Percentiles rank a stretch among this genome's conserved stretches.
Conservation (phyloP, 2,113 vertebrate species). For the Hippoglossus stenolepis region DNA sequence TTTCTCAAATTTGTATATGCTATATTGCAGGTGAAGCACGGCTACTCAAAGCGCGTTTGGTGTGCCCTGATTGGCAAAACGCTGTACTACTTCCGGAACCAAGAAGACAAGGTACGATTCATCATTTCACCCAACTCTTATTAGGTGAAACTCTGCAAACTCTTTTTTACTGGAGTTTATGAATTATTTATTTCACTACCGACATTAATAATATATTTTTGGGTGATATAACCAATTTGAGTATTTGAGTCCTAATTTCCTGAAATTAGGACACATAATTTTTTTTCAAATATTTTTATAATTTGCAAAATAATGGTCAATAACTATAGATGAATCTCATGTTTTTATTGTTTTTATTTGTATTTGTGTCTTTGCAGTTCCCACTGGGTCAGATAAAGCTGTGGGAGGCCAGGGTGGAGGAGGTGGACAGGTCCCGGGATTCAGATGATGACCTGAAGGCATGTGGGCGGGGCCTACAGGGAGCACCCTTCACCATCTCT, state of each 20-base stretch:
- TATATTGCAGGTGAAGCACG: constrained; percentile 91
- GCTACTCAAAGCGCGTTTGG: constrained; percentile 96
- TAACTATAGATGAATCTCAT: no score
- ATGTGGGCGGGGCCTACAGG: constrained; percentile 84
- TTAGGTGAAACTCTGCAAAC: not conserved
- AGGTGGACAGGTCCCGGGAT: constrained; percentile 91
- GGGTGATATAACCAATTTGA: no score
- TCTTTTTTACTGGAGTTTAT: not conserved
- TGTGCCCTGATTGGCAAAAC: constrained; percentile 92
- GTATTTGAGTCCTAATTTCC: not conserved
- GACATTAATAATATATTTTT: no score
- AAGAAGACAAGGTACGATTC: constrained; percentile 92
- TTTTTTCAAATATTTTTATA: no score
- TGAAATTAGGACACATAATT: not conserved
- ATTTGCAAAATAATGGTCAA: no score
- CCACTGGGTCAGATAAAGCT: constrained; percentile 97
- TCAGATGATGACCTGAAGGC: constrained; percentile 90
- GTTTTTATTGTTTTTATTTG: no score
- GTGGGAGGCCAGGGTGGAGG: constrained; percentile 92
- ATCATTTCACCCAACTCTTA: no score
- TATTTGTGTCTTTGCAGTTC: constrained; percentile 82
- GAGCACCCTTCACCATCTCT: constrained; percentile 87
- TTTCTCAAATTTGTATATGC: not conserved
- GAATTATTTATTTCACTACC: not conserved
- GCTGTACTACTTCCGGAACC: constrained; percentile 94